A percentile compares a stretch with the other conserved stretches of the same genome.
These are phyloP conservation scores for Alcis repandata DNA, from an alignment of 2,888 invertebrate genomes.

Conservation along the genomic window DNA sequence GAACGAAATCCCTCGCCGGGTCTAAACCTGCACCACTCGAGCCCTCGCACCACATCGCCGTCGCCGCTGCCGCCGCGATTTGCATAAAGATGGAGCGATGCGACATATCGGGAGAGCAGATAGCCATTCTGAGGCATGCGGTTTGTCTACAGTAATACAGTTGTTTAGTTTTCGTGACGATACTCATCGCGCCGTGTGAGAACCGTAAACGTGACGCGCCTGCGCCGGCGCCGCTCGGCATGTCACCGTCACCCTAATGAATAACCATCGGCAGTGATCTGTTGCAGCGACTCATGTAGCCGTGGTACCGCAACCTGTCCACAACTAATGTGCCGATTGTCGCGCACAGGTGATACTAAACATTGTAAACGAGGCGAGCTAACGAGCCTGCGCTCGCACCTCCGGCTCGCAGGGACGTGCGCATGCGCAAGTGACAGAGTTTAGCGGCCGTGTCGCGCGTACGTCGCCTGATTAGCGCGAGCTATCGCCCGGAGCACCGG, in stretches of 20 bases:
- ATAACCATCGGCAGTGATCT: conserved; percentile 1
- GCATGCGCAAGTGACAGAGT: conserved; percentile 2
- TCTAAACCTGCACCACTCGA: background rate
- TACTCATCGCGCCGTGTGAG: conserved; percentile 23
- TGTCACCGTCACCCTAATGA: background rate
- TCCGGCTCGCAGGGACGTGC: background rate
- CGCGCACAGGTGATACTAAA: conserved; percentile 34
- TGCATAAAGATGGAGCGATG: conserved; percentile 20
- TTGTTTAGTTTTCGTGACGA: conserved; percentile 19
- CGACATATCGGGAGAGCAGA: conserved; percentile 20
- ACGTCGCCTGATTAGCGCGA: conserved; percentile 1
- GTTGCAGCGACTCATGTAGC: background rate
- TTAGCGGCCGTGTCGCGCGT: background rate
- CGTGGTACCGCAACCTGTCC: background rate
- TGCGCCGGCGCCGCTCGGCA: background rate
- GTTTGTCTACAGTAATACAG: conserved; percentile 8
- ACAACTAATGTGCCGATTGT: conserved; percentile 26
- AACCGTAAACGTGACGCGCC: conserved; percentile 26
- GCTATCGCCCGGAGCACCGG: background rate
- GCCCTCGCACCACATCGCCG: background rate
- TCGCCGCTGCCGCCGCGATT: background rate
- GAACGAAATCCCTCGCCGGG: background rate
- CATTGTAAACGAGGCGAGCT: conserved; percentile 27
- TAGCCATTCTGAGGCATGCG: conserved; percentile 7
- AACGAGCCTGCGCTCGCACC: conserved; percentile 37